Percentiles rank a stretch among this genome's conserved stretches.
phyloP scores from a whole-genome alignment of 2,888 invertebrate species.

The Cheiracanthium punctorium region DNA sequence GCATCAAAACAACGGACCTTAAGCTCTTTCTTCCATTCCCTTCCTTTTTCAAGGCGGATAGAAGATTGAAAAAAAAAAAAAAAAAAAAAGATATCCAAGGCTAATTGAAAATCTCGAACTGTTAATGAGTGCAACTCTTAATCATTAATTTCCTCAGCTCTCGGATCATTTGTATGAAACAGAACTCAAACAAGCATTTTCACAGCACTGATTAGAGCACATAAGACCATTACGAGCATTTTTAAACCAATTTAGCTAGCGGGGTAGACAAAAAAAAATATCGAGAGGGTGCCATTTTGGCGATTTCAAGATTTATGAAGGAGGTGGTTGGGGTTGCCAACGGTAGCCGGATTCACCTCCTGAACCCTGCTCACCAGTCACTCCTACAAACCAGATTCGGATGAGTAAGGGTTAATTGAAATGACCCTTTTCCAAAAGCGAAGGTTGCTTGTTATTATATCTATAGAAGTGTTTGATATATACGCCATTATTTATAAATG shows the following conservation, averaged over 20 bases:
- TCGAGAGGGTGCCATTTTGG: background rate
- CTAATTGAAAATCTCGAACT: background rate
- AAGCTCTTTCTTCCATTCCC: no score
- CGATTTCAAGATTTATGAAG: constrained; percentile 48
- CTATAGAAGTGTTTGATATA: background rate
- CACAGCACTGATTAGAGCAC: background rate
- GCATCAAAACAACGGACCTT: no score
- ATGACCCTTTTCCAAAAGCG: background rate
- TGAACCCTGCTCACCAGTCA: constrained; percentile 24
- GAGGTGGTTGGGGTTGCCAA: constrained; percentile 33
- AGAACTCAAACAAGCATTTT: background rate
- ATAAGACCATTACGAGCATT: background rate
- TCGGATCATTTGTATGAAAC: background rate
- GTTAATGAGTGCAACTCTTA: background rate
- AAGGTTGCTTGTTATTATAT: background rate
- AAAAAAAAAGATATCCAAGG: background rate
- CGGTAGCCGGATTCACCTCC: constrained; percentile 61
- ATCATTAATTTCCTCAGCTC: background rate
- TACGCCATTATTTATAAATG: background rate
- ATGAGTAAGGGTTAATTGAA: constrained; percentile 27
- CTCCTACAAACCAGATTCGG: constrained; percentile 19
- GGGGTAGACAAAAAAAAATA: no score
- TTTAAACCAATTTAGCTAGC: constrained; percentile 8
- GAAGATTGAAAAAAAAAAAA: no score
- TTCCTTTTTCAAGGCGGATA: no score